phyloP scores from a whole-genome alignment of 1,140 invertebrate genomes.

The Leptoteleia sp. region DNA sequence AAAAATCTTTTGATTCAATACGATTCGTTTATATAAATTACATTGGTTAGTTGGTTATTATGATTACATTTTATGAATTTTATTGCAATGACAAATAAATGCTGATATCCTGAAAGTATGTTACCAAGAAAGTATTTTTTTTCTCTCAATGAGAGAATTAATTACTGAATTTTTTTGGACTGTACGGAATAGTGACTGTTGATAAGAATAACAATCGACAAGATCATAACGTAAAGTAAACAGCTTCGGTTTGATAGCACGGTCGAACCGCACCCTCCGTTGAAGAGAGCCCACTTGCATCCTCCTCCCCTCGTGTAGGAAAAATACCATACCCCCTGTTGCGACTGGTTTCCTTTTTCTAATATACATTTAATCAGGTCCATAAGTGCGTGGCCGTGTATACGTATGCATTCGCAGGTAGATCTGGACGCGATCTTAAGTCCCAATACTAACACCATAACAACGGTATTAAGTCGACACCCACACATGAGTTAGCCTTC shows the following conservation, averaged over 20 bases:
- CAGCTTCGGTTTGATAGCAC: constrained; percentile 53
- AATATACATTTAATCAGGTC: constrained; percentile 80
- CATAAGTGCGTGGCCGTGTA: constrained; percentile 69
- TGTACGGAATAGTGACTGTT: constrained; percentile 38
- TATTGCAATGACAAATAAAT: no score
- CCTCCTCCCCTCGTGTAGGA: constrained; percentile 66
- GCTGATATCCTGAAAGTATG: no score
- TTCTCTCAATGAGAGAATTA: no score
- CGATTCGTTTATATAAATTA: no score
- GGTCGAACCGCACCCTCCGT: constrained; percentile 72
- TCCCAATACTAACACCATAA: constrained; percentile 69
- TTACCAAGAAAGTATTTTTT: no score
- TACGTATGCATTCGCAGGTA: constrained; percentile 52
- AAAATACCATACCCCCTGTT: constrained; percentile 79
- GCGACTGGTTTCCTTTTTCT: constrained; percentile 71
- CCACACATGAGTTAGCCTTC: constrained; percentile 70
- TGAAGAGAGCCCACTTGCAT: constrained; percentile 60
- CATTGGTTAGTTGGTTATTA: no score
- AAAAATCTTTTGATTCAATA: no score
- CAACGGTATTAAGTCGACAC: constrained; percentile 76
- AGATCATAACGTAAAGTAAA: constrained; percentile 67
- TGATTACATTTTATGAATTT: no score
- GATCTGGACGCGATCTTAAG: constrained; percentile 63
- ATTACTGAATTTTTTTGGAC: no score
- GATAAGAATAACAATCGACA: constrained; percentile 67